Evolutionary conservation across 2,797 vertebrate genomes (phyloP), one percentile per base, ranked within the genome.

Genomic region (Distichodus sexfasciatus): DNA sequence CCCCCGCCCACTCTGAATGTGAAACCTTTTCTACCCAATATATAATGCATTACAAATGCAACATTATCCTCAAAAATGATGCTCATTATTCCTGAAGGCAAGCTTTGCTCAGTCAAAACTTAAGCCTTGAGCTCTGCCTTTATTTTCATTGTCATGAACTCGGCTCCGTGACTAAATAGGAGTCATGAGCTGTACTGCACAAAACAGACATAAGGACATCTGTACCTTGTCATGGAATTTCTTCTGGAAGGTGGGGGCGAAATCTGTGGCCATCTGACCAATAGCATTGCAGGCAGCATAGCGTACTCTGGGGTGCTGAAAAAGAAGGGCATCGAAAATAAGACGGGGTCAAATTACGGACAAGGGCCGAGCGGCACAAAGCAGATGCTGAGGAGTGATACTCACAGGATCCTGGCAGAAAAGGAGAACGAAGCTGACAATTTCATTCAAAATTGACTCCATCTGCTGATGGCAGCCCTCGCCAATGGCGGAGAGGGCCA

Each of bases 401-500:
- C 95, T 95, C 88, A 99, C 97, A 68, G 93, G 93, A 85, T 99
- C 97, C 6, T 95, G 92, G 79, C 98, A 97, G 84, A 96, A 99
- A 9, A 96, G 88, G 66, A 99, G 90, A 72, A 99, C 96, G 0
- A 97, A 97, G 86, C 93, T 94, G 81, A 99, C 94, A 10, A 98
- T 99, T 85, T 99, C 97, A 61, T 94, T 96, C 48, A 99, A 89
- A 85, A 99, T 99, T 57, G 94, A 94, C 77, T 98, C 96, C 97
- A 99, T 99, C 84, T 99, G 97, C 81, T 98, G 96, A 83, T 99
- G 96, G 79, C 97, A 99, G 17, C 97, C 97, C 88, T 99, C 97
- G 0, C 97, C 97, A 2, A 99, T 99, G 72, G 96, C 97, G 0
- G 97, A 99, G 63, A 99, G 89, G 0, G 97, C 97, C 97, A 99